Conservation (phyloP, 1,140 invertebrate species). For the Aphaenogaster rudis region DNA sequence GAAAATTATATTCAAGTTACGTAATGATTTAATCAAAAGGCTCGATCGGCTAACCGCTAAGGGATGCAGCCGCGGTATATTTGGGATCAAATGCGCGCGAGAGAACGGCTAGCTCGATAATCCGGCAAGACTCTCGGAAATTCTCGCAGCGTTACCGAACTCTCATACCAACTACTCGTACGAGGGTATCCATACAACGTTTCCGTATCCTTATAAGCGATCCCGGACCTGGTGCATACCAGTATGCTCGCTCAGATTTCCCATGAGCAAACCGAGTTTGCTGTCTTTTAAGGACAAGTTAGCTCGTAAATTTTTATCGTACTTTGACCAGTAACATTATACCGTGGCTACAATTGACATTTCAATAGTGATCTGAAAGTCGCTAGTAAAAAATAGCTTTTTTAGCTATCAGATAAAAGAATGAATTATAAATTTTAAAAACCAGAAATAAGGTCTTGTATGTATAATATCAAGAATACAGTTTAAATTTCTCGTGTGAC, state of each 20-base stretch:
- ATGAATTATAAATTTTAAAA: not conserved
- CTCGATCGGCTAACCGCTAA: constrained; percentile 32
- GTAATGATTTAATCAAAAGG: constrained; percentile 71
- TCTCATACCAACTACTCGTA: constrained; percentile 60
- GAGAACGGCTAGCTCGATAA: constrained; percentile 28
- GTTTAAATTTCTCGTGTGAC: not conserved
- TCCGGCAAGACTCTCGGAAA: constrained; percentile 66
- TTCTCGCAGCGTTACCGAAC: constrained; percentile 70
- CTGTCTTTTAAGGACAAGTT: constrained; percentile 59
- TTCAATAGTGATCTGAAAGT: constrained; percentile 1
- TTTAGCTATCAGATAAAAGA: not conserved
- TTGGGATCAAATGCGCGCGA: constrained; percentile 50
- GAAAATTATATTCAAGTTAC: constrained; percentile 57
- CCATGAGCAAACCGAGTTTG: constrained; percentile 61
- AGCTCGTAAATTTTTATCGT: constrained; percentile 59
- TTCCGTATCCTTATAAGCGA: constrained; percentile 59
- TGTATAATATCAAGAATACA: not conserved
- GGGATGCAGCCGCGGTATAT: constrained; percentile 10
- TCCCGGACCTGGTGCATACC: constrained; percentile 1
- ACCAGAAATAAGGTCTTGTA: not conserved
- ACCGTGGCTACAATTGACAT: constrained; percentile 6
- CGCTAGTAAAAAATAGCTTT: not conserved
- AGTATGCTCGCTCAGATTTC: constrained; percentile 68
- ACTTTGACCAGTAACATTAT: constrained; percentile 38
- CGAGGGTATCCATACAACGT: constrained; percentile 47